Conservation (phyloP, 2,797 vertebrate species). For the Pyrocephalus nanus region DNA sequence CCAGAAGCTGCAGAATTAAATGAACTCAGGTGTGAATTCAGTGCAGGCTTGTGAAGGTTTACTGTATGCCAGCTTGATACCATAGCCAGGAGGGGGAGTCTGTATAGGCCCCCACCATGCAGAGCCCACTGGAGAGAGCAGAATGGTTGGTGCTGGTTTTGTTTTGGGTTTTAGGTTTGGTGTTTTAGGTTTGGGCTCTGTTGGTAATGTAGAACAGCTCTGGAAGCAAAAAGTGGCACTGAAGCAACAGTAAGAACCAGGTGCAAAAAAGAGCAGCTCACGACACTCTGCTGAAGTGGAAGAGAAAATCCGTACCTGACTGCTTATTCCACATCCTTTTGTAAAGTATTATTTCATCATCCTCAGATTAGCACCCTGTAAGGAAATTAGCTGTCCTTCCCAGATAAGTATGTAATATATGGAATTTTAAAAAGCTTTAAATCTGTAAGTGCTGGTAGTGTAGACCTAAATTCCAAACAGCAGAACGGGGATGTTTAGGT, state of each 20-base stretch:
- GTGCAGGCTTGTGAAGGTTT: not conserved
- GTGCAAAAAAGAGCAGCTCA: not conserved
- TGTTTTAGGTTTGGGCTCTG: not conserved
- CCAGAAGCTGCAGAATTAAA: not conserved
- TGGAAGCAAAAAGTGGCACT: not conserved
- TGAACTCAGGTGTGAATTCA: not conserved
- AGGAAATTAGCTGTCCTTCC: not conserved
- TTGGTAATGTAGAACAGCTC: not conserved
- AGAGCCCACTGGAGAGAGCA: not conserved
- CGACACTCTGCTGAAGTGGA: not conserved
- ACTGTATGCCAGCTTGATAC: not conserved
- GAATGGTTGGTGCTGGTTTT: not conserved
- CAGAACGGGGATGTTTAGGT: not conserved
- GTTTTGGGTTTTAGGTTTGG: not conserved
- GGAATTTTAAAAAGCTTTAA: not conserved
- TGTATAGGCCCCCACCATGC: rapidly evolving
- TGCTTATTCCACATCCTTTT: not conserved
- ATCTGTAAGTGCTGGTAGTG: not conserved
- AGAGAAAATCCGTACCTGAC: not conserved
- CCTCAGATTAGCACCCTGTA: not conserved
- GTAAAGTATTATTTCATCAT: not conserved
- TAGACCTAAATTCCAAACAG: not conserved
- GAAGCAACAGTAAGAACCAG: not conserved
- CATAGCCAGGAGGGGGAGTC: not conserved
- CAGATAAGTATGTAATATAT: not conserved